Evolutionary conservation across 2,797 vertebrate species (phyloP).

Genomic region (Lepus oiostolus): DNA sequence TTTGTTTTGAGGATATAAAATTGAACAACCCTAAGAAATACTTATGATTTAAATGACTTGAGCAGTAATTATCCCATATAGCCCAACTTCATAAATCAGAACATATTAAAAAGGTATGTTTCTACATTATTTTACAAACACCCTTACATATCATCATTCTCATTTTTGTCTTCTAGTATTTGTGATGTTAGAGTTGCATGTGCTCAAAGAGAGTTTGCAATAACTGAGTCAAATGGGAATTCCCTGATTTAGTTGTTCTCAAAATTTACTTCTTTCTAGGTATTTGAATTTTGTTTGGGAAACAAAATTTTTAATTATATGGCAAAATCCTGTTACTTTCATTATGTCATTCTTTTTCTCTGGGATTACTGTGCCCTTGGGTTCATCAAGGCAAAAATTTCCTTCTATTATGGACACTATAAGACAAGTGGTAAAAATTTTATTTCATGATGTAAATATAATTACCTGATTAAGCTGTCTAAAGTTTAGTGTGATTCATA

Average conservation of each 20-base stretch:
- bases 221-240: neutral
- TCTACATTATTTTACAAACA: neutral
- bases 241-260: neutral
- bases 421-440: neutral
- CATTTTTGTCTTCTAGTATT: constrained; percentile 10
- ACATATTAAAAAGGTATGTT: neutral
- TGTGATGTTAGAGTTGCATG: neutral
- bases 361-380: neutral
- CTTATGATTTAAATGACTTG: neutral
- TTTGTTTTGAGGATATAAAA: neutral
- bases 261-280: neutral
- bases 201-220: neutral
- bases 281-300: neutral
- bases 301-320: neutral
- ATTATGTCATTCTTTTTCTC: neutral
- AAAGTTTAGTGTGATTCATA: neutral
- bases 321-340: neutral
- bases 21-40: neutral
- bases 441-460: constrained; percentile 10
- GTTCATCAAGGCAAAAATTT: neutral
- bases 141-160: neutral
- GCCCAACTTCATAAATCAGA: neutral
- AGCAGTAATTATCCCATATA: neutral
- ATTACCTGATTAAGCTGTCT: neutral
- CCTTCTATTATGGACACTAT: neutral